These are phyloP conservation scores for Cosmia pyralina DNA, from an alignment of 2,888 invertebrate genomes.

Conservation along the genomic window DNA sequence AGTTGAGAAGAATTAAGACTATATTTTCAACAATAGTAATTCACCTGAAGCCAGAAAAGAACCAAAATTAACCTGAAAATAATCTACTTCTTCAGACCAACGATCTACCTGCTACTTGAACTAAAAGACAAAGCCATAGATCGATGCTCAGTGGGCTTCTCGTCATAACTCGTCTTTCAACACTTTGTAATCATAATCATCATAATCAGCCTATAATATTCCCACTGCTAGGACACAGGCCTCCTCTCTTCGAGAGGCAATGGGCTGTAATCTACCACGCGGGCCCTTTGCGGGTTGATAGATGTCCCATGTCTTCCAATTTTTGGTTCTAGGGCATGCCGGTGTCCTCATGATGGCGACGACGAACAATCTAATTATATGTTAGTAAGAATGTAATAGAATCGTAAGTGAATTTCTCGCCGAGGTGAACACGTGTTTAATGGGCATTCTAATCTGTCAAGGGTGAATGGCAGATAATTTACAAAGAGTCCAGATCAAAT, in stretches of 20 bases:
- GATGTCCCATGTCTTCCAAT: too few species aligned
- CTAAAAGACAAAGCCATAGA: too few species aligned
- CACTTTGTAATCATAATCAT: neutral
- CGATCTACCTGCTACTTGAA: neutral
- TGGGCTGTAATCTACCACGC: too few species aligned
- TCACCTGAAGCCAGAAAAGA: neutral
- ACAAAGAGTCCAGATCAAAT: neutral
- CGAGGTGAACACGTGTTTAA: slow-evolving; percentile 68
- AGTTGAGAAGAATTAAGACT: neutral
- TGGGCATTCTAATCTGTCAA: slow-evolving; percentile 27
- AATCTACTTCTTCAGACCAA: neutral
- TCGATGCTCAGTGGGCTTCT: neutral
- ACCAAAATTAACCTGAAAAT: neutral
- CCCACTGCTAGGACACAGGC: too few species aligned
- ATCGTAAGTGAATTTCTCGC: slow-evolving; percentile 73
- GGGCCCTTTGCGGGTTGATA: too few species aligned
- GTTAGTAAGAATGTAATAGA: slow-evolving; percentile 60
- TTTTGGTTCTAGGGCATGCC: too few species aligned
- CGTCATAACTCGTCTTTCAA: neutral
- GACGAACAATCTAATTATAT: neutral
- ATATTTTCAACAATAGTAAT: neutral
- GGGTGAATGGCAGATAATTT: slow-evolving; percentile 28
- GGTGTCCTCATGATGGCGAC: too few species aligned
- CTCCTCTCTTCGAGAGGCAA: too few species aligned
- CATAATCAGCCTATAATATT: too few species aligned